phyloP scores from a whole-genome alignment of 2,113 vertebrate species.

The Scortum barcoo region DNA sequence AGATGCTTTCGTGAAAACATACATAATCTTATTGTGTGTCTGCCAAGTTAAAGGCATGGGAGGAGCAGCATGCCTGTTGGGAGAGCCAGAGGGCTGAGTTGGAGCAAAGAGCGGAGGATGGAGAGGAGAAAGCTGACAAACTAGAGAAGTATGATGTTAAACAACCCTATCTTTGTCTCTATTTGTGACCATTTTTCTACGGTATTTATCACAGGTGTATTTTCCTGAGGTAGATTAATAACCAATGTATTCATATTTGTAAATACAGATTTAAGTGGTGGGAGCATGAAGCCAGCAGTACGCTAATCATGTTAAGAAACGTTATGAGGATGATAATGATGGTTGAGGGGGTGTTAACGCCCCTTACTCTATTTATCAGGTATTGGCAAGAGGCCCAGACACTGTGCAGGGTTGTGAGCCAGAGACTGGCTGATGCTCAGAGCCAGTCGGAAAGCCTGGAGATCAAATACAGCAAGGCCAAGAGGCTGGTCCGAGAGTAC shows the following conservation, averaged over 20 bases:
- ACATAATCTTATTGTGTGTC: slow-evolving; percentile 12
- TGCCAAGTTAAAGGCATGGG: slow-evolving; percentile 85
- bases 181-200: neutral
- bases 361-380: slow-evolving; percentile 59
- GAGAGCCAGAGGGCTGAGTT: slow-evolving; percentile 85
- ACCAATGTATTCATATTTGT: neutral
- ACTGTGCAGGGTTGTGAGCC: slow-evolving; percentile 91
- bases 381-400: slow-evolving; percentile 94
- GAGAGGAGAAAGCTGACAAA: slow-evolving; percentile 90
- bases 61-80: slow-evolving; percentile 85
- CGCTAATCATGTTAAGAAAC: slow-evolving; percentile 8
- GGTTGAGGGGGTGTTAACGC: slow-evolving; percentile 18
- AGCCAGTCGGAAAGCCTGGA: slow-evolving; percentile 90
- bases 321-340: slow-evolving; percentile 5
- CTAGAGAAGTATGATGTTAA: slow-evolving; percentile 82
- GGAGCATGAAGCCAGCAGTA: neutral
- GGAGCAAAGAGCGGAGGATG: slow-evolving; percentile 88
- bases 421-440: slow-evolving; percentile 91
- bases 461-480: slow-evolving; percentile 91
- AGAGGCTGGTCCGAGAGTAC: slow-evolving; percentile 90
- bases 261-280: neutral
- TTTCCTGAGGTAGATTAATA: neutral
- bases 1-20: neutral
- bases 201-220: neutral
- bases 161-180: neutral